Conservation (phyloP, 1,140 invertebrate genomes). For the Drosophila eugracilis region DNA sequence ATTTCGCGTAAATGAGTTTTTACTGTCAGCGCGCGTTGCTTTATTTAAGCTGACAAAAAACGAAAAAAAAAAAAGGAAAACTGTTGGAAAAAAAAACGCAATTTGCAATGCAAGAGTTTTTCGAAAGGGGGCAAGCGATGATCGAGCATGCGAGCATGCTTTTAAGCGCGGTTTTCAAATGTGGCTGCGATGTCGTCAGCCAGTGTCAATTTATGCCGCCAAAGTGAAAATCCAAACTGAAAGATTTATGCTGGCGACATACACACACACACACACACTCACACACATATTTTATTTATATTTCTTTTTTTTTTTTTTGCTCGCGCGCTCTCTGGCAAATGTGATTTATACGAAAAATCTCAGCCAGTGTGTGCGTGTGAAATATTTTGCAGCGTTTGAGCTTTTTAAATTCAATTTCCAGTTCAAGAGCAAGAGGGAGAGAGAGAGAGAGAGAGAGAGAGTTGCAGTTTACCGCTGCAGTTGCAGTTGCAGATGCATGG, state of each 20-base stretch:
- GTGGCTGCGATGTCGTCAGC: constrained; percentile 59
- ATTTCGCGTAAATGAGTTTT: constrained; percentile 83
- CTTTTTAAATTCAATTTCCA: constrained; percentile 76
- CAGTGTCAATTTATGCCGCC: constrained; percentile 82
- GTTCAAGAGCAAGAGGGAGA: constrained; percentile 2
- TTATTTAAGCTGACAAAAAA: constrained; percentile 70
- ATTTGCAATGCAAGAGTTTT: constrained; percentile 55
- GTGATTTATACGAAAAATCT: constrained; percentile 79
- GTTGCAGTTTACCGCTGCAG: too few relatives aligned
- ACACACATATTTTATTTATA: constrained; percentile 35
- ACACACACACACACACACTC: constrained; percentile 5
- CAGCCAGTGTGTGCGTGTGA: constrained; percentile 59
- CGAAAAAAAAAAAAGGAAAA: too few relatives aligned
- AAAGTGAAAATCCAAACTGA: constrained; percentile 82
- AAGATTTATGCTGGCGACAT: constrained; percentile 72
- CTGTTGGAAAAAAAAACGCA: too few relatives aligned
- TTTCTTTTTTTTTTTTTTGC: constrained; percentile 76
- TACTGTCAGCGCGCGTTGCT: constrained; percentile 75
- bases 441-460: not conserved
- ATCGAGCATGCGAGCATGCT: constrained; percentile 54
- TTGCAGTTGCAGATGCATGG: not conserved
- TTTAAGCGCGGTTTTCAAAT: constrained; percentile 79
- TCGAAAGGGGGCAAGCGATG: not conserved
- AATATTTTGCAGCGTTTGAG: constrained; percentile 77
- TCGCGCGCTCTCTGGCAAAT: constrained; percentile 60